Evolutionary conservation across 2,113 vertebrate genomes (phyloP).

Genomic region (Psittacula cyanocephala): DNA sequence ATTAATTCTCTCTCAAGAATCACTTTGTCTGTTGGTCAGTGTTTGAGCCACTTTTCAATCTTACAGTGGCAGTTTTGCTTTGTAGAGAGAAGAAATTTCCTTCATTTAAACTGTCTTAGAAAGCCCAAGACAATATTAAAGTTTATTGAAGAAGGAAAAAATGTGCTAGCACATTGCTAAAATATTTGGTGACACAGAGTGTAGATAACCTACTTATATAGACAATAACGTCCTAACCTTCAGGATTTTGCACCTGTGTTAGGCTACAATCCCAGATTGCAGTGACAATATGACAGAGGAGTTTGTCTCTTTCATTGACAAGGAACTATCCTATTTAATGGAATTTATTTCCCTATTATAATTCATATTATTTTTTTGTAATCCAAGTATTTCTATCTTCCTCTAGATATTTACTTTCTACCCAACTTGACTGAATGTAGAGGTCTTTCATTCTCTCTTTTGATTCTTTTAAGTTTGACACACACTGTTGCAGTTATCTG

Average conservation of each 20-base stretch:
- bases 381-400: not conserved
- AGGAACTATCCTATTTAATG: not conserved
- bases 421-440: not conserved
- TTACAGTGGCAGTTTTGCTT: not conserved
- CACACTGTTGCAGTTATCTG: not conserved
- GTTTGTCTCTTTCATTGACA: not conserved
- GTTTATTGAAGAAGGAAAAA: not conserved
- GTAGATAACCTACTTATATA: accelerated
- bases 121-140: not conserved
- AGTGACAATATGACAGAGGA: not conserved
- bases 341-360: not conserved
- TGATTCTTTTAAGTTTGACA: not conserved
- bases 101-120: not conserved
- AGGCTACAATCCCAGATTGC: not conserved
- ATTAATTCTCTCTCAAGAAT: not conserved
- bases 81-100: not conserved
- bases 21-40: not conserved
- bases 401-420: not conserved
- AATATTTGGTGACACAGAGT: not conserved
- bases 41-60: not conserved
- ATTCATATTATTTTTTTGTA: not conserved
- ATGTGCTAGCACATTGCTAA: not conserved
- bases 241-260: not conserved
- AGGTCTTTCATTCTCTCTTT: not conserved
- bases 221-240: not conserved